Percentiles rank a stretch among this genome's conserved stretches.
Conservation (phyloP, 2,797 vertebrate species). For the Microctenopoma lineatum region DNA sequence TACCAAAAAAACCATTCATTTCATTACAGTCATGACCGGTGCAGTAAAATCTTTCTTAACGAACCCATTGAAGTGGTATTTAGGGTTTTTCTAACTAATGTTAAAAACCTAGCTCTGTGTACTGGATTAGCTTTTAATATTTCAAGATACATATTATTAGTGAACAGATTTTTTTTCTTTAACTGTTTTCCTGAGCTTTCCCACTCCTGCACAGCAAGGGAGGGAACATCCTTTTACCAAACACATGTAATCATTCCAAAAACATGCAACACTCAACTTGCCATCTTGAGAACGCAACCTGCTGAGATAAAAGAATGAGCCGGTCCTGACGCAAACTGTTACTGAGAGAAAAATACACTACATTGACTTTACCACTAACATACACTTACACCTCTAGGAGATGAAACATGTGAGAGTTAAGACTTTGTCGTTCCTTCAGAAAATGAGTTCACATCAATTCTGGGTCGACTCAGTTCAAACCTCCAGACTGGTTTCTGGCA, state of each 20-base stretch:
- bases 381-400: constrained; percentile 54
- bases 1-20: background rate
- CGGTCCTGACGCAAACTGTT: constrained; percentile 72
- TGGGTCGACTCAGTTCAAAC: constrained; percentile 56
- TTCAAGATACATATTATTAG: constrained; percentile 25
- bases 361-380: constrained; percentile 62
- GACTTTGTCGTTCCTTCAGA: constrained; percentile 57
- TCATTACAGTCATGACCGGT: background rate
- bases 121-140: constrained; percentile 40
- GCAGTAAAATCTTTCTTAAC: background rate
- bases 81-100: constrained; percentile 17
- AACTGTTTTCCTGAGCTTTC: constrained; percentile 57
- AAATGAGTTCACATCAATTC: constrained; percentile 61
- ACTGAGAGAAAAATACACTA: constrained; percentile 41
- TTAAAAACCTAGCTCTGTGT: constrained; percentile 14
- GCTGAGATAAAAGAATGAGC: constrained; percentile 64
- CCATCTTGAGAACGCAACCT: constrained; percentile 31
- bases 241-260: constrained; percentile 67
- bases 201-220: constrained; percentile 52
- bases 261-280: constrained; percentile 60
- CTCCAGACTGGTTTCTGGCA: constrained; percentile 52
- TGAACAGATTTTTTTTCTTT: constrained; percentile 10
- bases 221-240: constrained; percentile 55
- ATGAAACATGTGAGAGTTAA: constrained; percentile 75
- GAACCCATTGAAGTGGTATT: constrained; percentile 13